Percentiles rank a stretch among this genome's conserved stretches.
Conservation (phyloP, 2,113 vertebrate species). For the Ramphastos sulfuratus region DNA sequence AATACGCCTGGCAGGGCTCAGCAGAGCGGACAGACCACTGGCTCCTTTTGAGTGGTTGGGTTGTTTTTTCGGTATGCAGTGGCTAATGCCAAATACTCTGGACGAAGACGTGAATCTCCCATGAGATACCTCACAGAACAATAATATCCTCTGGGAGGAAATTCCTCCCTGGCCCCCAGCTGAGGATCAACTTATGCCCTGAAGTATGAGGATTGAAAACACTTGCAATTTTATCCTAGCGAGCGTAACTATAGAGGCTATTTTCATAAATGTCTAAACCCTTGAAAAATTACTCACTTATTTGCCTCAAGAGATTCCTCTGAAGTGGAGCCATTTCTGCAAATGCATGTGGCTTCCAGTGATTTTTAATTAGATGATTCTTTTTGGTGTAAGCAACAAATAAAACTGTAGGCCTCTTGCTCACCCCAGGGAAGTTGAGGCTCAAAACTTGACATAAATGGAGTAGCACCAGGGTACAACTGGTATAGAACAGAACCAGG, state of each 20-base stretch:
- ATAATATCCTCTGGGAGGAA: slow-evolving; percentile 66
- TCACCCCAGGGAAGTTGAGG: background rate
- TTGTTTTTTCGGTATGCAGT: accelerated
- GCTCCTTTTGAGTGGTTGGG: background rate
- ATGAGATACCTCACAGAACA: slow-evolving; percentile 37
- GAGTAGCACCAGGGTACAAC: background rate
- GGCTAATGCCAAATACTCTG: background rate
- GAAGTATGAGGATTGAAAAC: slow-evolving; percentile 31
- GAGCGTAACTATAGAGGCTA: slow-evolving; percentile 18
- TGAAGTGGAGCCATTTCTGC: slow-evolving; percentile 35
- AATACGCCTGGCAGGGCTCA: accelerated
- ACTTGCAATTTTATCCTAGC: slow-evolving; percentile 19
- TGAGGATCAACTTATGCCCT: slow-evolving; percentile 29
- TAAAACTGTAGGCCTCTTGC: background rate
- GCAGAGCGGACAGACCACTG: background rate
- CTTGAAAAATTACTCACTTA: slow-evolving; percentile 36
- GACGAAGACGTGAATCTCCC: slow-evolving; percentile 17
- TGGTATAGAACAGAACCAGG: background rate
- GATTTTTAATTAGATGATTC: slow-evolving; percentile 37
- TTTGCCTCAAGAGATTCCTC: slow-evolving; percentile 50
- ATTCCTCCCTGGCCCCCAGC: slow-evolving; percentile 58
- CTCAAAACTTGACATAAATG: background rate
- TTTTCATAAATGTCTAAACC: slow-evolving; percentile 43
- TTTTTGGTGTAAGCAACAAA: slow-evolving; percentile 37
- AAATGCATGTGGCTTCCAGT: slow-evolving; percentile 50